Percentiles rank a stretch among this genome's conserved stretches.
phyloP scores from a whole-genome alignment of 2,113 vertebrate genomes.

The Tichodroma muraria region DNA sequence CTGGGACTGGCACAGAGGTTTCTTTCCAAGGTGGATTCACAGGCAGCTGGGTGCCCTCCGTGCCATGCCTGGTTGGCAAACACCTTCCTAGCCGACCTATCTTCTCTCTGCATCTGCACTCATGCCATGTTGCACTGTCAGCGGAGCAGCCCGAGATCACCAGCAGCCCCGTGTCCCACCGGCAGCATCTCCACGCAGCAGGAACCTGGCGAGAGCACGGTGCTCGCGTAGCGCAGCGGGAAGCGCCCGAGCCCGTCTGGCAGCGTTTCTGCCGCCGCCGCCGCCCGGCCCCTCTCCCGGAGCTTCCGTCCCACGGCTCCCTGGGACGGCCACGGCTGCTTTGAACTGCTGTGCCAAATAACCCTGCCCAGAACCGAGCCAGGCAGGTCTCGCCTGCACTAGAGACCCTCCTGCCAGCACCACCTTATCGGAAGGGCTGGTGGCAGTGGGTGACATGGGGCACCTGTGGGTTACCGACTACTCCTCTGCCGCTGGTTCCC shows the following conservation, averaged over 20 bases:
- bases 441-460: background rate
- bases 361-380: background rate
- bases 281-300: background rate
- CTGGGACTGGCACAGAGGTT: background rate
- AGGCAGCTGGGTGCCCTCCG: background rate
- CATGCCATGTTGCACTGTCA: background rate
- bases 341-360: background rate
- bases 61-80: background rate
- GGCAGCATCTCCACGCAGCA: background rate
- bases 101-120: background rate
- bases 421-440: background rate
- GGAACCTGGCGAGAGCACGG: background rate
- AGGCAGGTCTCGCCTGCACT: background rate
- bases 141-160: background rate
- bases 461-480: background rate
- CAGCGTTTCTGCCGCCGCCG: background rate
- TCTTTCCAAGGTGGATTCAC: background rate
- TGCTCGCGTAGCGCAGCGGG: rapidly evolving
- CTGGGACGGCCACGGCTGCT: background rate
- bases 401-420: background rate
- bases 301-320: background rate
- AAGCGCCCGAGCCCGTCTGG: background rate
- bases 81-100: background rate
- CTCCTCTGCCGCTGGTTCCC: background rate
- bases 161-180: background rate